Evolutionary conservation across 2,888 invertebrate species (phyloP).

Genomic region (Ectemnius cavifrons): DNA sequence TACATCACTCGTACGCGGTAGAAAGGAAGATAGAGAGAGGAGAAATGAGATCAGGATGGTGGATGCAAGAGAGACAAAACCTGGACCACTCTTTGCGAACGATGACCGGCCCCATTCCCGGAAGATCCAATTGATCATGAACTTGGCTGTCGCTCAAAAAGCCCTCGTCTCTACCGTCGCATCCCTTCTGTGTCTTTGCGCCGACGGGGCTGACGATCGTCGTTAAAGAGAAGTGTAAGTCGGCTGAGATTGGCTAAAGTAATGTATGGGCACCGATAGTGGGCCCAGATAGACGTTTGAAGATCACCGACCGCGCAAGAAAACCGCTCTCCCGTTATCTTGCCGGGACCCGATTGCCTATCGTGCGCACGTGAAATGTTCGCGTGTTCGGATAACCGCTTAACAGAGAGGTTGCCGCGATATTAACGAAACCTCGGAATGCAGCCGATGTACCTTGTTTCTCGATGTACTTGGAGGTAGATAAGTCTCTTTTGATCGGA

Average conservation of each 20-base stretch:
- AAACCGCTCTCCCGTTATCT: neutral
- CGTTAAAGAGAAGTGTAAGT: neutral
- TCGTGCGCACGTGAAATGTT: conserved; percentile 6
- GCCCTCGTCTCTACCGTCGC: neutral
- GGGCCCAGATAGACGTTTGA: neutral
- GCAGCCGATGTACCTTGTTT: too few relatives aligned
- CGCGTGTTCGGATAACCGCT: conserved; percentile 5
- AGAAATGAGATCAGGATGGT: neutral
- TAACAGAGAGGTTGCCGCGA: neutral
- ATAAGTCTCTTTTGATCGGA: too few relatives aligned
- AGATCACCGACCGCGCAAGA: neutral
- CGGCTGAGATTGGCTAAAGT: neutral
- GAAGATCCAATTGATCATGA: conserved; percentile 53
- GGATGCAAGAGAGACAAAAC: too few relatives aligned
- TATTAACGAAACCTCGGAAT: too few relatives aligned
- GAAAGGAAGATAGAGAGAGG: conserved; percentile 40
- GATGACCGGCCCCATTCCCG: conserved; percentile 49
- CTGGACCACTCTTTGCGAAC: conserved; percentile 17
- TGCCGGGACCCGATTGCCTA: neutral
- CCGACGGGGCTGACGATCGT: neutral
- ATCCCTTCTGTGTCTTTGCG: neutral
- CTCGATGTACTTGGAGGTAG: too few relatives aligned
- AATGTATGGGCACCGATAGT: neutral
- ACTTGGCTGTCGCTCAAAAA: conserved; percentile 26
- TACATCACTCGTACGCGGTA: conserved; percentile 63